Base-by-base conservation (phyloP, 2,888 invertebrate species). In the Drosophila neotestacea region DNA sequence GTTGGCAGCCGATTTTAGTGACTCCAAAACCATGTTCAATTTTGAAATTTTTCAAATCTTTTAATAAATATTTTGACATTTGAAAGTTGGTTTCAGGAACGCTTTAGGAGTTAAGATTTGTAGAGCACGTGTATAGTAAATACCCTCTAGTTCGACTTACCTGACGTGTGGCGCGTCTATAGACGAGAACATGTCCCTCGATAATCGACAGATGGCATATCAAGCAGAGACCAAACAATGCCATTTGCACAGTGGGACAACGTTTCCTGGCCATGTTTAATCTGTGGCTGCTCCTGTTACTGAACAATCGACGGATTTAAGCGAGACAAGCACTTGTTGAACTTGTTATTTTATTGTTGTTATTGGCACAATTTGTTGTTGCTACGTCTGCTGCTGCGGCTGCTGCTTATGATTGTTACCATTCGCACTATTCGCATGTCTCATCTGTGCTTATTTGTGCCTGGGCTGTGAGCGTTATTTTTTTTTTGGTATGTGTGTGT, bases 101-200 rank as follows among this genome's bases (percentile, higher is more conserved):
- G 22, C 22, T 22, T 22, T 22, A 22, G 22, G 22, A 22, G 22
- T 22, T 22, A 22, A 22, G 22, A 22, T 22, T 22, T 22, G 22
- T 22, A 1, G 22, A 22, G 3, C 22, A 22, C 22, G 22, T 22
- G 2, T 22, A 3, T 22, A 3, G 22, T 16, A 16, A 16, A 16
- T 16, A 22, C 22, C 22, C 2, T 32, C 4, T 42, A 6, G 9
- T 10, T 1, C 4, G 4, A 50, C 56, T 62, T 54, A 52, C 86
- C 89, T 87, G 79, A 70, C 79, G 71, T 38, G 87, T 77, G 5
- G 41, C 3, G 30, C 73, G 75, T 11, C 76, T 77, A 75, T 90
- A 91, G 36, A 91, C 90, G 38, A 91, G 81, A 13, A 91, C 85
- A 64, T 91, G 90, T 0, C 81, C 88, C 61, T 78, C 79, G 28